Evolutionary conservation across 2,888 invertebrate genomes (phyloP).

Genomic region (Syritta pipiens): DNA sequence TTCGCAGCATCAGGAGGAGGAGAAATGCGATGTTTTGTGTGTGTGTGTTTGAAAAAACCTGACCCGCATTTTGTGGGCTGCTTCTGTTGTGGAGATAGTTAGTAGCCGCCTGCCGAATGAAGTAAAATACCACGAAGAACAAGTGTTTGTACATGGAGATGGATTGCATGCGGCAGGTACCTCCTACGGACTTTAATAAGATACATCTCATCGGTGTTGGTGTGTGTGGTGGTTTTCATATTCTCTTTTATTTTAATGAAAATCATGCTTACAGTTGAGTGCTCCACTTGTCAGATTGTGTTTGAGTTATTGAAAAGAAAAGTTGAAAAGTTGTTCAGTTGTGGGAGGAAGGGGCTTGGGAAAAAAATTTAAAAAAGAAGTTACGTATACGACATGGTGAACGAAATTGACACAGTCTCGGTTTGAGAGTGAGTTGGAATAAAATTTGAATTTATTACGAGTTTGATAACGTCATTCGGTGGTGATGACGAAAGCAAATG

Average conservation of each 20-base stretch:
- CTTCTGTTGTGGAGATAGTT: background rate
- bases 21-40: background rate
- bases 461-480: too few species aligned
- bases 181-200: background rate
- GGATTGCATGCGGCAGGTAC: constrained; percentile 23
- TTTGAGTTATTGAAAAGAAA: constrained; percentile 16
- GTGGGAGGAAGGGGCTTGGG: background rate
- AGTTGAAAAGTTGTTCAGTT: constrained; percentile 27
- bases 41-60: constrained; percentile 29
- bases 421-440: too few species aligned
- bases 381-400: constrained; percentile 58
- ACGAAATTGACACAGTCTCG: too few species aligned
- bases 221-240: constrained; percentile 12
- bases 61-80: constrained; percentile 4
- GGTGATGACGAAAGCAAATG: too few species aligned
- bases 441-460: too few species aligned
- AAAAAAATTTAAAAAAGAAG: background rate
- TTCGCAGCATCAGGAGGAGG: too few species aligned
- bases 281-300: constrained; percentile 57
- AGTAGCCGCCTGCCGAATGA: background rate
- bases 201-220: background rate
- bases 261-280: constrained; percentile 36
- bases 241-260: constrained; percentile 33
- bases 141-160: constrained; percentile 54
- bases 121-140: constrained; percentile 49